These are phyloP conservation scores for Papilio dardanus DNA, from an alignment of 1,140 invertebrate genomes.

Conservation along the genomic window DNA sequence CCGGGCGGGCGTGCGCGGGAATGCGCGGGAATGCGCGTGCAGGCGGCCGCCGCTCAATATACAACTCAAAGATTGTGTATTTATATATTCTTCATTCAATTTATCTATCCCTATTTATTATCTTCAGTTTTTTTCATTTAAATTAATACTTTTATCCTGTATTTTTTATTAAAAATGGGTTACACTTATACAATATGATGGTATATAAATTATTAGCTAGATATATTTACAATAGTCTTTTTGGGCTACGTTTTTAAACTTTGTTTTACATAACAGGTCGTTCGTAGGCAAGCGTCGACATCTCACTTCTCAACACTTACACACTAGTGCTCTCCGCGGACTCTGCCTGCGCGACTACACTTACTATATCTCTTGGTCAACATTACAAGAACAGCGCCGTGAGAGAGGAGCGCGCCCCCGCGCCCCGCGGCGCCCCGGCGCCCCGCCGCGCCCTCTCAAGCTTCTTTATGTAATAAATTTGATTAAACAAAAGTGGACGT, in stretches of 20 bases:
- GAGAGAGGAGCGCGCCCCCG: conserved; percentile 29
- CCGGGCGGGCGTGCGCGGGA: too few relatives aligned
- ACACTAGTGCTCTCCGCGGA: too few relatives aligned
- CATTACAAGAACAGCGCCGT: conserved; percentile 47
- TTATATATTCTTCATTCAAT: conserved; percentile 51
- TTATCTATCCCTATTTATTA: conserved; percentile 75
- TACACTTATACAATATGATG: conserved; percentile 67
- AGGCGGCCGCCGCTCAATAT: conserved; percentile 37
- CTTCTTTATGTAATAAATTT: conserved; percentile 38
- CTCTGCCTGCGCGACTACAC: conserved; percentile 71
- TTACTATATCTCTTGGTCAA: conserved; percentile 77
- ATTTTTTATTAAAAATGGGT: conserved; percentile 61
- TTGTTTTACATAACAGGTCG: conserved; percentile 62
- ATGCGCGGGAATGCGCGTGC: too few relatives aligned
- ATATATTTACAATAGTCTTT: conserved; percentile 78
- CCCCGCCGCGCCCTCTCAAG: not conserved
- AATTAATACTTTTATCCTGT: conserved; percentile 72
- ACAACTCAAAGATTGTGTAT: conserved; percentile 35
- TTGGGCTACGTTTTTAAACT: conserved; percentile 63
- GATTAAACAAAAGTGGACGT: conserved; percentile 56
- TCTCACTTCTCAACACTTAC: conserved; percentile 53
- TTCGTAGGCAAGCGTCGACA: conserved; percentile 74
- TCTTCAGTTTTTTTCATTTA: conserved; percentile 65
- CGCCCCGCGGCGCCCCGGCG: not conserved
- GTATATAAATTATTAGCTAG: conserved; percentile 72